Evolutionary conservation across 37 sponge, comb jelly and placozoan species (phyloP).

Genomic region (Theonella swinhoei): DNA sequence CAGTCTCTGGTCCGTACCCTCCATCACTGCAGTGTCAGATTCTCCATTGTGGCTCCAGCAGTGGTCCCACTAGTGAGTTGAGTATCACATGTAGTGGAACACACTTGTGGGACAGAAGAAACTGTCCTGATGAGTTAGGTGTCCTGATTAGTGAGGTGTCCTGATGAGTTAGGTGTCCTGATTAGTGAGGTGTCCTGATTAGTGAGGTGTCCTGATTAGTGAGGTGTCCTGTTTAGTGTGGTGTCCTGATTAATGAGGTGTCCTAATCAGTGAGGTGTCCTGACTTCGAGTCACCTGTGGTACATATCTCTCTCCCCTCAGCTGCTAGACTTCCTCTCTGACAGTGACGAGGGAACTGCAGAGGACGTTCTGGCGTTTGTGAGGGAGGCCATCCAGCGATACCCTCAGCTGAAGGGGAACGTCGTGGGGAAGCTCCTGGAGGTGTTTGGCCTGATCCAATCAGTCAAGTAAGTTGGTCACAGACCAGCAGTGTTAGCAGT

Average conservation of each 20-base stretch:
- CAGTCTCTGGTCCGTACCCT: conserved; percentile 91
- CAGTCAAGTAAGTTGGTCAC: conserved; percentile 34
- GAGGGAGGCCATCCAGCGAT: conserved; percentile 89
- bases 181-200: no score
- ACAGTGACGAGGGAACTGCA: conserved; percentile 85
- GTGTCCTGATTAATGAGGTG: no score
- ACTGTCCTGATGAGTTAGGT: not conserved
- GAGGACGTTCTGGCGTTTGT: conserved; percentile 93
- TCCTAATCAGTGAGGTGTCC: no score
- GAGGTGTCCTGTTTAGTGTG: no score
- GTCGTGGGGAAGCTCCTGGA: conserved; percentile 84
- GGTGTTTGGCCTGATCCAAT: conserved; percentile 78
- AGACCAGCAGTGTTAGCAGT: no score
- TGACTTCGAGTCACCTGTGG: not conserved
- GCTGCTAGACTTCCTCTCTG: conserved; percentile 90
- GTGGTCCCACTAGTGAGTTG: conserved; percentile 87
- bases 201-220: no score
- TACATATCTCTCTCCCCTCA: conserved; percentile 2
- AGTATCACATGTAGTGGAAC: no score
- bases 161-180: no score
- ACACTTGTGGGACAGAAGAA: not conserved
- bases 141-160: no score
- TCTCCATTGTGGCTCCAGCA: conserved; percentile 82
- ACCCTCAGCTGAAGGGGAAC: conserved; percentile 77
- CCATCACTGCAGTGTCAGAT: conserved; percentile 88